phyloP scores from a whole-genome alignment of 2,888 invertebrate genomes.

The Chesias legatella region DNA sequence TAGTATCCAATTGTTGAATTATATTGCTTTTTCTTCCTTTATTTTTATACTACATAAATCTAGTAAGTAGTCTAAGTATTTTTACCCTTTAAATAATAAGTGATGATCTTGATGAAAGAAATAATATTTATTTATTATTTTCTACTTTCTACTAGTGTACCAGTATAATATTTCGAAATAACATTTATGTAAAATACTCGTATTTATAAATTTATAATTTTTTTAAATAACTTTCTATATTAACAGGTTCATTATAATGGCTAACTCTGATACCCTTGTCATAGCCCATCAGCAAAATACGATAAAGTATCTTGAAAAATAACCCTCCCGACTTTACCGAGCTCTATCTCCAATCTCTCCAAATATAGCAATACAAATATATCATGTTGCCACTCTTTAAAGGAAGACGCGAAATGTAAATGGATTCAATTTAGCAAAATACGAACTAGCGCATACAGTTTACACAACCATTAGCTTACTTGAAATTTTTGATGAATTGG shows the following conservation, averaged over 20 bases:
- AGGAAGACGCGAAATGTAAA: conserved; percentile 13
- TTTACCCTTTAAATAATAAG: no score
- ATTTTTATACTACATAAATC: no score
- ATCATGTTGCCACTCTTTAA: conserved; percentile 17
- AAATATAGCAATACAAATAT: conserved; percentile 14
- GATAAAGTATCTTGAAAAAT: conserved; percentile 10
- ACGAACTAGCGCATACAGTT: conserved; percentile 16
- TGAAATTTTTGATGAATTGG: conserved; percentile 37
- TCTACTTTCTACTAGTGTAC: no score
- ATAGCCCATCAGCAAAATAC: conserved; percentile 4
- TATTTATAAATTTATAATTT: no score
- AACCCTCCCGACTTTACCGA: conserved; percentile 1
- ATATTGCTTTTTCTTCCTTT: no score
- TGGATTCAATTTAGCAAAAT: conserved; percentile 24
- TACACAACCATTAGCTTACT: conserved; percentile 18
- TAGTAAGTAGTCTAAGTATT: no score
- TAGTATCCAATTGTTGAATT: no score
- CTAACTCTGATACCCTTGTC: conserved; percentile 4
- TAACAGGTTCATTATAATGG: background rate
- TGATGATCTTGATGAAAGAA: no score
- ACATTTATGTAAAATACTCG: no score
- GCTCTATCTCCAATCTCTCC: conserved; percentile 14
- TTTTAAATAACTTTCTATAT: no score
- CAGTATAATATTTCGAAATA: no score
- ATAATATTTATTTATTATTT: no score